Percentiles rank a stretch among this genome's conserved stretches.
These are phyloP conservation scores for Taxidea taxus DNA, from an alignment of 2,113 vertebrate species.

Conservation along the genomic window DNA sequence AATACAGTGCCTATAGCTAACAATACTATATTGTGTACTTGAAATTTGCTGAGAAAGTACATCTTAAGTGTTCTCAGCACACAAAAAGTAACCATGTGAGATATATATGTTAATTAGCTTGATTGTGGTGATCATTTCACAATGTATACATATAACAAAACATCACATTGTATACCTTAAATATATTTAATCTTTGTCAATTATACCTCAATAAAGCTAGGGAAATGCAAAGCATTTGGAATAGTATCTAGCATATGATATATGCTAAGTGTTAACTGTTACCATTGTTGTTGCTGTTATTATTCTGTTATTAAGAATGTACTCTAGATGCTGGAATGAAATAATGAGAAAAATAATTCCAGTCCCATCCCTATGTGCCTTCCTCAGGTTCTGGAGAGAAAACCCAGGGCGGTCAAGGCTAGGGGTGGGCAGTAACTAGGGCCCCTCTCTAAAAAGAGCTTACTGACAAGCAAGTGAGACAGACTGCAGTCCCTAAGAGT, in stretches of 20 bases:
- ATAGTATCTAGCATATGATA: neutral
- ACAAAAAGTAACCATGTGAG: neutral
- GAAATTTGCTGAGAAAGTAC: neutral
- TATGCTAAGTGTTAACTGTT: neutral
- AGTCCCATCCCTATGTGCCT: neutral
- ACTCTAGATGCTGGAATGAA: neutral
- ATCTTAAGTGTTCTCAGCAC: neutral
- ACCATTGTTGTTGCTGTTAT: neutral
- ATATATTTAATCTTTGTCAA: neutral
- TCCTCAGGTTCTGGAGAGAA: neutral
- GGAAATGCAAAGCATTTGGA: neutral
- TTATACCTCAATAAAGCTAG: neutral
- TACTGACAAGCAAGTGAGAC: neutral
- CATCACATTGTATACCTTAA: neutral
- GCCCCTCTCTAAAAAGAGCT: neutral
- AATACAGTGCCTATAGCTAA: neutral
- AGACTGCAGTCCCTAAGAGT: conserved; percentile 18
- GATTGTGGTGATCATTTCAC: neutral
- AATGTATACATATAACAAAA: neutral
- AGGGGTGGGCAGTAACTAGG: neutral
- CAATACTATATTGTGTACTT: neutral
- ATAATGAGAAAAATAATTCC: neutral
- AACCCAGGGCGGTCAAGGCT: neutral
- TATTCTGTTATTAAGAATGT: conserved; percentile 19
- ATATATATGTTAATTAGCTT: neutral